Evolutionary conservation across 2,888 invertebrate species (phyloP), one percentile per base, ranked within the genome.

Genomic region (Napeogenes sylphis): DNA sequence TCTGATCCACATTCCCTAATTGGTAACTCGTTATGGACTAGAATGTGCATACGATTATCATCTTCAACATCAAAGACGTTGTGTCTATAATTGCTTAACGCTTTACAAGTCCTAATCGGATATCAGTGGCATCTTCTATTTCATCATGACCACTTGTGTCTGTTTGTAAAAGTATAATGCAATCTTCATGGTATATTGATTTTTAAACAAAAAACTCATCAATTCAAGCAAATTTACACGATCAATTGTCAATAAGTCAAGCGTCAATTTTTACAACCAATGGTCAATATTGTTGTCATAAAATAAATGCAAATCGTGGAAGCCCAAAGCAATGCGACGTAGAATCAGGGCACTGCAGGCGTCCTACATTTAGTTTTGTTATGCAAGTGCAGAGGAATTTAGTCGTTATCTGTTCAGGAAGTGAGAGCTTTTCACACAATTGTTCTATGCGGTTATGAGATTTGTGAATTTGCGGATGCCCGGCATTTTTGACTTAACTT

Each of bases 311-410:
- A 59, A 67, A 65, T 63, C 42, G 59, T 65, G 59, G 65, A 56
- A 62, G 67, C 58, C 65, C 65, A 64, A 58, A 64, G 75, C 77
- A 75, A 75, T 80, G 81, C 81, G 78, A 78, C 71, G 71, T 62
- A 65, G 78, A 88, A 84, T 81, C 81, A 83, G 89, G 86, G 68
- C 89, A 88, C 79, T 88, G 88, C 88, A 84, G 85, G 70, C 76
- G 87, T 64, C 87, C 88, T 78, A 88, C 79, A 83, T 88, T 83
- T 69, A 67, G 66, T 72, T 69, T 77, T 79, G 78, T 82, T 79
- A 78, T 76, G 74, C 59, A 72, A 69, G 63, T 72, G 74, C 73
- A 69, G 65, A 78, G 75, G 75, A 81, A 75, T 81, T 72, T 78
- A 74, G 76, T 64, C 78, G 74, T 73, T 82, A 79, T 73, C 70